Percentiles rank a stretch among this genome's conserved stretches.
phyloP scores from a whole-genome alignment of 1,140 invertebrate species.

The Trichonephila clavata region DNA sequence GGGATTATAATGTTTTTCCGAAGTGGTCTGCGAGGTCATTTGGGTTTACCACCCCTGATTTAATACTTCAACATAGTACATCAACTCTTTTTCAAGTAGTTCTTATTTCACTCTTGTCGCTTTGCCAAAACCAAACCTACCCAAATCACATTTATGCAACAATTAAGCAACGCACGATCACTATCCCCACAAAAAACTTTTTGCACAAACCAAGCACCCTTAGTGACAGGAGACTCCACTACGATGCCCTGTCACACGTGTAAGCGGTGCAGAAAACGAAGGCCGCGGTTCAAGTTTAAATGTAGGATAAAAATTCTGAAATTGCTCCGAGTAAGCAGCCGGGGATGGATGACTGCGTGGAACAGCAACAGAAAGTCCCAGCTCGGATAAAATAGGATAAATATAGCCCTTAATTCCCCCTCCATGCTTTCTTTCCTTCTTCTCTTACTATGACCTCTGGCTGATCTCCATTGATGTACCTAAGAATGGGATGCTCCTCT shows the following conservation, averaged over 20 bases:
- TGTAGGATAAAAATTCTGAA: slow-evolving; percentile 28
- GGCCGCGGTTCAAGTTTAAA: slow-evolving; percentile 22
- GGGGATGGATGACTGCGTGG: background rate
- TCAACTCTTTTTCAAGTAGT: no score
- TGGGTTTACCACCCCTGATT: no score
- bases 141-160: no score
- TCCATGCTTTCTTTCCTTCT: background rate
- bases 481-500: slow-evolving; percentile 20
- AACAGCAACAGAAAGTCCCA: slow-evolving; percentile 42
- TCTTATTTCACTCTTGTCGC: no score
- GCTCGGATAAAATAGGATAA: slow-evolving; percentile 54
- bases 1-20: no score
- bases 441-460: slow-evolving; percentile 57
- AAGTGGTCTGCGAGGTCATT: no score
- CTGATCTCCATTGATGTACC: slow-evolving; percentile 11
- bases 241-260: slow-evolving; percentile 24
- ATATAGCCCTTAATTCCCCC: slow-evolving; percentile 25
- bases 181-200: no score
- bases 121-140: no score
- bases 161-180: no score
- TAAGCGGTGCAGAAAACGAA: background rate
- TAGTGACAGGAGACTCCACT: no score
- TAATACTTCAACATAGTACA: no score
- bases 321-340: slow-evolving; percentile 50
- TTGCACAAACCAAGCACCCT: no score